Percentiles rank a stretch among this genome's conserved stretches.
phyloP scores from a whole-genome alignment of 2,113 vertebrate genomes.

The Eira barbara region DNA sequence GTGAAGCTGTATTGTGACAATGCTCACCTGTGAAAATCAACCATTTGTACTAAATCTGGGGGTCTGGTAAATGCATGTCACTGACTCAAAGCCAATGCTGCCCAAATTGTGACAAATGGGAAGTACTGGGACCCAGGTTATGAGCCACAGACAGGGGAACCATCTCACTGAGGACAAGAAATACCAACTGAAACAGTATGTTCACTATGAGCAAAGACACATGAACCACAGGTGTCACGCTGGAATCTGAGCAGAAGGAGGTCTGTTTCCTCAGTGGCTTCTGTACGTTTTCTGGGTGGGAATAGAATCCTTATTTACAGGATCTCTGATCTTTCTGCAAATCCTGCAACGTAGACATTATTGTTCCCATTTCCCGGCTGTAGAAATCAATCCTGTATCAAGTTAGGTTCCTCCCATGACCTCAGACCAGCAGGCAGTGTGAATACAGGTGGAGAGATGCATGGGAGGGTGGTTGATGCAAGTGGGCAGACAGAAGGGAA shows the following conservation, averaged over 20 bases:
- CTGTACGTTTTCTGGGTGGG: background rate
- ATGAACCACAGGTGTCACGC: background rate
- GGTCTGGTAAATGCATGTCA: background rate
- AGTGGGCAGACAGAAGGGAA: accelerated
- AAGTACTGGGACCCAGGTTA: background rate
- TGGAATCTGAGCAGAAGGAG: background rate
- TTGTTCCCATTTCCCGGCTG: background rate
- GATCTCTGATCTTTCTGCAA: background rate
- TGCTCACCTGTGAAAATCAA: background rate
- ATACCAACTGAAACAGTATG: background rate
- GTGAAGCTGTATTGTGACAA: background rate
- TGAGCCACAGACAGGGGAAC: background rate
- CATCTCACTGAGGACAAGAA: background rate
- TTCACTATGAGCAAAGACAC: background rate
- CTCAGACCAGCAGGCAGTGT: background rate
- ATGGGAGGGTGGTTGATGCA: accelerated
- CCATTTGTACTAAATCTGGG: background rate
- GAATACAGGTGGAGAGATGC: background rate
- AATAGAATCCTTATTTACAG: background rate
- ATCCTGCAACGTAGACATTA: background rate
- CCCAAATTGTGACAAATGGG: background rate
- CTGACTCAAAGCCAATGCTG: background rate
- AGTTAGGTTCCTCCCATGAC: background rate
- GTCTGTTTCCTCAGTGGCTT: background rate
- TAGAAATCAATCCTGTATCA: background rate